phyloP scores from a whole-genome alignment of 2,888 invertebrate species.

The Ophonus ardosiacus region DNA sequence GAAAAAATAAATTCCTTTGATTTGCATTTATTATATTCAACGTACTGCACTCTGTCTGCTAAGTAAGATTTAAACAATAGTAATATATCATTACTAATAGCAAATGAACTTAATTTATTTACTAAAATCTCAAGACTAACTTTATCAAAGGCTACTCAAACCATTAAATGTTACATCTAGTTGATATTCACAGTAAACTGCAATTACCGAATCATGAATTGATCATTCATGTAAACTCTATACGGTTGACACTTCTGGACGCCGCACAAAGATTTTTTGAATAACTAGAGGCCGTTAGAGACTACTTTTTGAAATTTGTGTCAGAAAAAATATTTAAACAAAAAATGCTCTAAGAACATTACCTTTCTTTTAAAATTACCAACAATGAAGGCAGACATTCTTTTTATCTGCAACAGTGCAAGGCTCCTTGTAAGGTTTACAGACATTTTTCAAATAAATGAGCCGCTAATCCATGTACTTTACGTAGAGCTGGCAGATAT shows the following conservation, averaged over 20 bases:
- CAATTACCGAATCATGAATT: constrained; percentile 41
- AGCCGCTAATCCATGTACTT: constrained; percentile 54
- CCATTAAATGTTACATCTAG: too few species aligned
- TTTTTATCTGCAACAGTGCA: constrained; percentile 56
- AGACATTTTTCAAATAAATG: constrained; percentile 52
- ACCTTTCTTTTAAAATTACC: constrained; percentile 42
- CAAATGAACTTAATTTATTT: too few species aligned
- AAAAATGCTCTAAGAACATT: constrained; percentile 49
- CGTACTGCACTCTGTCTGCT: too few species aligned
- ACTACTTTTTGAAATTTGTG: constrained; percentile 36
- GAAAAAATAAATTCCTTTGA: too few species aligned
- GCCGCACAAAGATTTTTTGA: constrained; percentile 33
- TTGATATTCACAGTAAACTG: constrained; percentile 40
- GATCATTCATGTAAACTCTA: constrained; percentile 19
- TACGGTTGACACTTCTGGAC: constrained; percentile 15
- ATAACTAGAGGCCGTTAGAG: constrained; percentile 23
- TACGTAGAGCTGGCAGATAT: constrained; percentile 36
- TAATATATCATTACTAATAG: too few species aligned
- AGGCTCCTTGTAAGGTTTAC: constrained; percentile 48
- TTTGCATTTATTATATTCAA: too few species aligned
- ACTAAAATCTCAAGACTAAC: too few species aligned
- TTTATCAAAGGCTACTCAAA: too few species aligned
- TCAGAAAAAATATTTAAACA: constrained; percentile 36
- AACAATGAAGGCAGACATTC: constrained; percentile 55
- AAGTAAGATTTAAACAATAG: too few species aligned